Conservation (phyloP, 2,797 vertebrate genomes). For the Euthynnus affinis region DNA sequence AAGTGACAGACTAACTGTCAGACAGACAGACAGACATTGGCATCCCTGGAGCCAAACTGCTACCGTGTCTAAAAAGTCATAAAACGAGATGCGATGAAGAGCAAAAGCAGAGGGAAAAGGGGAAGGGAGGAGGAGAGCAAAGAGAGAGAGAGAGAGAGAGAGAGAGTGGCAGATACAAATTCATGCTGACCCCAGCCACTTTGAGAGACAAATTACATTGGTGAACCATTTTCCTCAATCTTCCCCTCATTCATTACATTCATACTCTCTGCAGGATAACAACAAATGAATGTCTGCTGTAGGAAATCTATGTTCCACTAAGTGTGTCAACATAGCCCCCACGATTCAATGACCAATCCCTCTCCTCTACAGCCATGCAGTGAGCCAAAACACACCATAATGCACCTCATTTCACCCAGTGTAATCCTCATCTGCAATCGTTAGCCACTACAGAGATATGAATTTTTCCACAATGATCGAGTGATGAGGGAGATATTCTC, state of each 20-base stretch:
- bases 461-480: slow-evolving; percentile 27
- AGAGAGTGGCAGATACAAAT: slow-evolving; percentile 43
- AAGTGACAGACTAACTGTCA: neutral
- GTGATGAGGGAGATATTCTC: slow-evolving; percentile 27
- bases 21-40: neutral
- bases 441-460: slow-evolving; percentile 16
- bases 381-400: slow-evolving; percentile 42
- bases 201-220: slow-evolving; percentile 61
- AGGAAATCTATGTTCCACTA: slow-evolving; percentile 65
- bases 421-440: slow-evolving; percentile 36
- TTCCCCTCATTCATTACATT: slow-evolving; percentile 59
- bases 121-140: neutral
- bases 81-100: neutral
- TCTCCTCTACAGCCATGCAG: slow-evolving; percentile 15
- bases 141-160: slow-evolving; percentile 26
- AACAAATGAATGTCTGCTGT: slow-evolving; percentile 61
- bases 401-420: slow-evolving; percentile 30
- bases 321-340: slow-evolving; percentile 60
- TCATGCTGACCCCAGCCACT: slow-evolving; percentile 50
- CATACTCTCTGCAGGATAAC: slow-evolving; percentile 51
- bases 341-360: slow-evolving; percentile 33
- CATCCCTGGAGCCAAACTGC: neutral
- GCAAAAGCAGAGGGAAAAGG: neutral
- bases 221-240: slow-evolving; percentile 42
- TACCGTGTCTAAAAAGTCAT: neutral